These are phyloP conservation scores for human (Homo sapiens) DNA, from an alignment of 2,113 vertebrate species.

Conservation along the genomic window GRCh38 chr3:63859501-63860000, in stretches of 20 bases:
- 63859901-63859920: not conserved
- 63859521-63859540: not conserved
- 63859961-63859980: no score
- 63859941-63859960: not conserved
- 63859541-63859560: not conserved
- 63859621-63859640: constrained; percentile 1
- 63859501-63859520: not conserved
- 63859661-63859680: not conserved
- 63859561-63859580: not conserved
- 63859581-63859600: not conserved
- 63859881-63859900: not conserved
- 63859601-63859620: not conserved
- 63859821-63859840: not conserved
- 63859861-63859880: not conserved
- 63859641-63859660: not conserved
- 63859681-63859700: not conserved
- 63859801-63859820: not conserved
- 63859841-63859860: not conserved
- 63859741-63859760: not conserved
- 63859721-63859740: not conserved
- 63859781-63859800: not conserved
- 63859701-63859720: not conserved
- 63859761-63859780: not conserved
- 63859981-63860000: no score
- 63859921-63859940: not conserved